phyloP scores from a whole-genome alignment of 2,888 invertebrate species.

The Deilephila elpenor region DNA sequence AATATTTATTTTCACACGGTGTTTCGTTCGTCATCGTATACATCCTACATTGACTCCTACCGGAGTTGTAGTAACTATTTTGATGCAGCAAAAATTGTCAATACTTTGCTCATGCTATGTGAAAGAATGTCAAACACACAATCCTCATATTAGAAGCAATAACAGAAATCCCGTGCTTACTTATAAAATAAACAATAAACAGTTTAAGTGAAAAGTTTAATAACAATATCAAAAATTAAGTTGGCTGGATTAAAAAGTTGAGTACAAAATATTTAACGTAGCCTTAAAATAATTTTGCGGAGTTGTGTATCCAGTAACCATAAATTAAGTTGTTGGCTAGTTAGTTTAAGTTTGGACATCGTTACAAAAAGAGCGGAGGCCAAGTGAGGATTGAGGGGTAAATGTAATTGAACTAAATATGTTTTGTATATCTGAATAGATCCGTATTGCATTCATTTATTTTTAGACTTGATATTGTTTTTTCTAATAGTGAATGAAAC shows the following conservation, averaged over 20 bases:
- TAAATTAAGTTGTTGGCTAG: conserved; percentile 12
- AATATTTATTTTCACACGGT: too few relatives aligned
- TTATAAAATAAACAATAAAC: neutral
- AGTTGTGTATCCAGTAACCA: neutral
- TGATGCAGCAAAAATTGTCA: too few relatives aligned
- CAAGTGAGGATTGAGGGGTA: neutral
- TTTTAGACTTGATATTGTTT: too few relatives aligned
- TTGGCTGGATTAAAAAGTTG: neutral
- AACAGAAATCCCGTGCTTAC: too few relatives aligned
- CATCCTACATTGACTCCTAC: too few relatives aligned
- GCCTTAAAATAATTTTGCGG: conserved; percentile 6
- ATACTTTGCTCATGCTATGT: too few relatives aligned
- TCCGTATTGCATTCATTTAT: neutral
- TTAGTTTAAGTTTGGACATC: neutral
- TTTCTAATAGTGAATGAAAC: too few relatives aligned
- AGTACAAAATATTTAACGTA: conserved; percentile 3
- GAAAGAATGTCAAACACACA: too few relatives aligned
- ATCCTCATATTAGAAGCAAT: too few relatives aligned
- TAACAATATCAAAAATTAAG: neutral
- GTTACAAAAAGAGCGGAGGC: neutral
- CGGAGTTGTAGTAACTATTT: too few relatives aligned
- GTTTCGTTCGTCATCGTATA: too few relatives aligned
- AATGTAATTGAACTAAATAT: neutral
- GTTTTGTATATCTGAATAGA: neutral
- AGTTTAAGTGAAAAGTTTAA: neutral